These are phyloP conservation scores for Drosophila seclusa DNA, from an alignment of 2,888 invertebrate genomes.

Conservation along the genomic window DNA sequence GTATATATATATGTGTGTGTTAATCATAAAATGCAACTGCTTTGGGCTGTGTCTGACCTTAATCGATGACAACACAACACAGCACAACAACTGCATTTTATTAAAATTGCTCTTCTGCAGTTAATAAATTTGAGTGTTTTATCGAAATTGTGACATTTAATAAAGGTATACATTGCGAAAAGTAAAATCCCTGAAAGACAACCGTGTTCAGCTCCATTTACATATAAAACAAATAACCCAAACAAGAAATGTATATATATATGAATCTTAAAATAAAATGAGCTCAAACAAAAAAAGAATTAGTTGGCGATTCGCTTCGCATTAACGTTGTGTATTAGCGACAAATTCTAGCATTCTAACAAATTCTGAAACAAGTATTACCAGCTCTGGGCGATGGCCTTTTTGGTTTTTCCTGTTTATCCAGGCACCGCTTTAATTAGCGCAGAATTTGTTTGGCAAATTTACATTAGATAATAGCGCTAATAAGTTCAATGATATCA, in stretches of 20 bases:
- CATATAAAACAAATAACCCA: conserved; percentile 9
- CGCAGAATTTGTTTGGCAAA: conserved; percentile 53
- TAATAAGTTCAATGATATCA: conserved; percentile 62
- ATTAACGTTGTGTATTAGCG: neutral
- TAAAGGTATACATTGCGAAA: conserved; percentile 31
- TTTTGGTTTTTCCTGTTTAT: conserved; percentile 54
- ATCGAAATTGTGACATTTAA: conserved; percentile 26
- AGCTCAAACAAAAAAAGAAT: conserved; percentile 31
- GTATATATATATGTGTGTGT: neutral
- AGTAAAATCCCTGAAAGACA: conserved; percentile 10
- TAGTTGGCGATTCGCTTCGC: conserved; percentile 8
- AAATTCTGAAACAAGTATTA: conserved; percentile 42
- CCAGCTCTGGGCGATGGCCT: conserved; percentile 51
- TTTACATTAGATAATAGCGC: conserved; percentile 22
- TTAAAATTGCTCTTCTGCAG: conserved; percentile 47
- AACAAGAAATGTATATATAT: conserved; percentile 14
- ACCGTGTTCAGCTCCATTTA: conserved; percentile 14
- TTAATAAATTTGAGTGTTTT: conserved; percentile 22
- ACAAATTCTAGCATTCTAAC: conserved; percentile 19
- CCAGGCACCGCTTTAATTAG: conserved; percentile 64
- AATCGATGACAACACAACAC: conserved; percentile 65
- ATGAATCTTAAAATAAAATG: neutral
- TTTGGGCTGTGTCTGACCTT: conserved; percentile 66
- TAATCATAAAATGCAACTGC: conserved; percentile 69
- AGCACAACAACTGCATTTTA: conserved; percentile 46